Evolutionary conservation across 1,140 invertebrate genomes (phyloP).

Genomic region (Tetragnatha versicolor): DNA sequence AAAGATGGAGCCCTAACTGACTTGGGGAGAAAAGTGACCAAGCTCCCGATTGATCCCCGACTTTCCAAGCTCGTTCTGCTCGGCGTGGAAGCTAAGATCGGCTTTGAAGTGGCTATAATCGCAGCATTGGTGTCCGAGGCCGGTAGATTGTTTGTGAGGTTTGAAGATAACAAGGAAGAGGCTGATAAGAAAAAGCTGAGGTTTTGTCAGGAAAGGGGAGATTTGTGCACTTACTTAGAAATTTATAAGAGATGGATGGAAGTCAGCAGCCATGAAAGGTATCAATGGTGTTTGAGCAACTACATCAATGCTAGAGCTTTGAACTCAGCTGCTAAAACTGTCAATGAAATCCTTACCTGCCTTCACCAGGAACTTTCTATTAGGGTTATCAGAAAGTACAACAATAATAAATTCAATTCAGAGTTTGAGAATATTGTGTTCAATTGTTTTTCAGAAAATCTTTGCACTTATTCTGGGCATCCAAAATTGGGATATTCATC

Average conservation of each 20-base stretch:
- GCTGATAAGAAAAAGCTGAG: conserved; percentile 60
- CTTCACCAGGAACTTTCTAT: conserved; percentile 80
- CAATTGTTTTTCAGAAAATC: conserved; percentile 87
- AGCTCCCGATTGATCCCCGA: conserved; percentile 87
- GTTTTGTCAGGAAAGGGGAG: conserved; percentile 82
- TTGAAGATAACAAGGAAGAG: conserved; percentile 69
- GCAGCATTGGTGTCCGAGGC: conserved; percentile 90
- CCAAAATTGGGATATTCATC: conserved; percentile 83
- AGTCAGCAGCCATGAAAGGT: neutral
- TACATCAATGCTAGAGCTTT: conserved; percentile 40
- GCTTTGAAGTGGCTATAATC: conserved; percentile 88
- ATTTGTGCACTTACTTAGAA: conserved; percentile 91
- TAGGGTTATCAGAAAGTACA: conserved; percentile 72
- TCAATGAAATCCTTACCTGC: conserved; percentile 76
- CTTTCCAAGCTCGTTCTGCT: conserved; percentile 85
- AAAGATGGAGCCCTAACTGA: conserved; percentile 81
- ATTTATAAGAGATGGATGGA: conserved; percentile 69
- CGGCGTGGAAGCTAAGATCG: conserved; percentile 79
- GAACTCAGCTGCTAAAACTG: conserved; percentile 19
- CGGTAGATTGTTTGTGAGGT: conserved; percentile 74
- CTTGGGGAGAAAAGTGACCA: conserved; percentile 85
- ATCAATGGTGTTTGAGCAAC: conserved; percentile 43
- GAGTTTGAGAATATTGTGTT: conserved; percentile 82
- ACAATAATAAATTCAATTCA: conserved; percentile 72
- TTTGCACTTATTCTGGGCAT: conserved; percentile 80